Conservation (phyloP, 2,888 invertebrate species). For the Drosophila infuscata region DNA sequence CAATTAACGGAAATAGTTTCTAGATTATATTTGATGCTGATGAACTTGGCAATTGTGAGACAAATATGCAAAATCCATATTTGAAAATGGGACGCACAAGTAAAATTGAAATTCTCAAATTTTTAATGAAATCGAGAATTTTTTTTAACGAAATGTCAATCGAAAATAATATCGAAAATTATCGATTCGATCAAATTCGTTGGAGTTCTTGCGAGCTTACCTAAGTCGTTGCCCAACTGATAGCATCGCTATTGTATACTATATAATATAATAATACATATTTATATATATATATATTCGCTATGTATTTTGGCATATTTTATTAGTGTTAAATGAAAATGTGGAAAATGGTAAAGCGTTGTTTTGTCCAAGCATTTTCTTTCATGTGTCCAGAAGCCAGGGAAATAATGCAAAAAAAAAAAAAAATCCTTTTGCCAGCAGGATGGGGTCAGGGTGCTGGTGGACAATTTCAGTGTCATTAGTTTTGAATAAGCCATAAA, state of each 20-base stretch:
- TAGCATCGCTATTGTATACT: not conserved
- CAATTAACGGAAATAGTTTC: not conserved
- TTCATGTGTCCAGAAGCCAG: not conserved
- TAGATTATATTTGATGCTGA: not conserved
- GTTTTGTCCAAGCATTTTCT: not conserved
- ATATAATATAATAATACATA: not conserved
- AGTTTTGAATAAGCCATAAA: conserved; percentile 80
- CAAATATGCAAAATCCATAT: not conserved
- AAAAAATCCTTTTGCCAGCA: not conserved
- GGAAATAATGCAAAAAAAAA: not conserved
- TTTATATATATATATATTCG: not conserved
- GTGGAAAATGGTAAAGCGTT: not conserved
- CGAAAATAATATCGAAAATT: not conserved
- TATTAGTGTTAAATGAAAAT: not conserved
- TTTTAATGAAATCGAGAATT: too few species aligned
- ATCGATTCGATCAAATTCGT: not conserved
- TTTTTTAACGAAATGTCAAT: not conserved
- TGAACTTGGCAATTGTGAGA: not conserved
- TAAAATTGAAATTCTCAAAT: not conserved
- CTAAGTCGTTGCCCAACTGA: not conserved
- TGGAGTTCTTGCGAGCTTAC: too few species aligned
- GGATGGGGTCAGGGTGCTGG: not conserved
- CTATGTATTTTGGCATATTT: not conserved
- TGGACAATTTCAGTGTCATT: conserved; percentile 76
- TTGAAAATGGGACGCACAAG: not conserved